These are phyloP conservation scores for Ophion costatus DNA, from an alignment of 2,888 invertebrate species.

Conservation along the genomic window DNA sequence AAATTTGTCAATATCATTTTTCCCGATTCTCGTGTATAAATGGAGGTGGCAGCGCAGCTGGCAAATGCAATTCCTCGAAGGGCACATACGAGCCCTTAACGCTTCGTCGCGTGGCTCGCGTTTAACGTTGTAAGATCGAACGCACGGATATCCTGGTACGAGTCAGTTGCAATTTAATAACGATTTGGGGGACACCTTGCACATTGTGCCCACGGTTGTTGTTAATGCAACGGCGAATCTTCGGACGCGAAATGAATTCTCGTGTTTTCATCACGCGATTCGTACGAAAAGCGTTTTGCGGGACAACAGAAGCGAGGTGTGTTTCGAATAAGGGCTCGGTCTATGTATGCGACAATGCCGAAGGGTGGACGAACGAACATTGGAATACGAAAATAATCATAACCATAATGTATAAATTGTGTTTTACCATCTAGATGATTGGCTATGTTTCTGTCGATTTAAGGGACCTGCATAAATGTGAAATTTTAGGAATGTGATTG, in stretches of 20 bases:
- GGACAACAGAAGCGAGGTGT: neutral
- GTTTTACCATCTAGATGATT: too few relatives aligned
- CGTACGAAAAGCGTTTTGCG: neutral
- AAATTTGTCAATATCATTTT: neutral
- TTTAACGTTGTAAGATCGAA: slow-evolving; percentile 18
- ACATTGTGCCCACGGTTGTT: slow-evolving; percentile 27
- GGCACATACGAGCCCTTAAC: slow-evolving; percentile 11
- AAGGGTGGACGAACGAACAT: too few relatives aligned
- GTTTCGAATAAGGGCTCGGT: neutral
- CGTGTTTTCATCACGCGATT: slow-evolving; percentile 16
- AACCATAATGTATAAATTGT: too few relatives aligned
- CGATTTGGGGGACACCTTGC: slow-evolving; percentile 20
- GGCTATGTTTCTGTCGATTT: too few relatives aligned
- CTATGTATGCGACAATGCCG: too few relatives aligned
- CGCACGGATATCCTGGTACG: slow-evolving; percentile 11
- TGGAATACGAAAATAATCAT: too few relatives aligned
- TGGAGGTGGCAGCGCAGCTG: slow-evolving; percentile 3
- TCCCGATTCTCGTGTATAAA: neutral
- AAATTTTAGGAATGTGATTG: too few relatives aligned
- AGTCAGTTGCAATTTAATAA: slow-evolving; percentile 41
- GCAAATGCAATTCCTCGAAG: slow-evolving; percentile 17
- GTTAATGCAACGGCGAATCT: neutral
- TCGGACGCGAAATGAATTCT: slow-evolving; percentile 3
- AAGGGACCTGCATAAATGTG: too few relatives aligned
- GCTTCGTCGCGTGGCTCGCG: neutral